Evolutionary conservation across 1,140 invertebrate species (phyloP).

Genomic region (Metopolophium dirhodum): DNA sequence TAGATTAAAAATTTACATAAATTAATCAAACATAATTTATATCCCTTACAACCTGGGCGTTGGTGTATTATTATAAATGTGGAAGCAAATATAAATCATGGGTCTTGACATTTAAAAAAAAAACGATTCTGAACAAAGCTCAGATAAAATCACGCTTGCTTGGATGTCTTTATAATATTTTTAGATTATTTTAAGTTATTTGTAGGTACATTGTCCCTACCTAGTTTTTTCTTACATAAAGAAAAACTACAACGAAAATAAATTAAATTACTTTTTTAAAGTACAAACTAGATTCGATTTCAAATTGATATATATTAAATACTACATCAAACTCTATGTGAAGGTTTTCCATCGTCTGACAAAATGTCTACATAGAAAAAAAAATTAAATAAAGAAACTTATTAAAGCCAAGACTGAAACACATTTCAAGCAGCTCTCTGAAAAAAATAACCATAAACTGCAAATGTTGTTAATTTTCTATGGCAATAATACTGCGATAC

Average conservation of each 20-base stretch:
- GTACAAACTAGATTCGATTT: background rate
- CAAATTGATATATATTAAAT: conserved; percentile 1
- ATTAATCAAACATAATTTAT: background rate
- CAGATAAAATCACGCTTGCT: background rate
- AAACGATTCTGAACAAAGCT: background rate
- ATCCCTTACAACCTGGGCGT: background rate
- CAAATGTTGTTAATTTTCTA: background rate
- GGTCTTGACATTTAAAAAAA: no score
- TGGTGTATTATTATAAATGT: background rate
- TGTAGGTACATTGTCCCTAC: background rate
- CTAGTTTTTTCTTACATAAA: background rate
- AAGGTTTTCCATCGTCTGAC: background rate
- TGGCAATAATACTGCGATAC: background rate
- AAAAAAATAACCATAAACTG: background rate
- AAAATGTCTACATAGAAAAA: background rate
- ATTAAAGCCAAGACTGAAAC: background rate
- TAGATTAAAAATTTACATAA: background rate
- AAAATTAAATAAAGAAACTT: background rate
- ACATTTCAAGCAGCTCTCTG: background rate
- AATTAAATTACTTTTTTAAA: background rate
- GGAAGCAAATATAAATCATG: no score
- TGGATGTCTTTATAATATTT: background rate
- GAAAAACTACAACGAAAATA: background rate
- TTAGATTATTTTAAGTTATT: background rate
- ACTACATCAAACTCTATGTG: background rate